phyloP scores from a whole-genome alignment of 2,797 vertebrate species.

The Microcaecilia unicolor region DNA sequence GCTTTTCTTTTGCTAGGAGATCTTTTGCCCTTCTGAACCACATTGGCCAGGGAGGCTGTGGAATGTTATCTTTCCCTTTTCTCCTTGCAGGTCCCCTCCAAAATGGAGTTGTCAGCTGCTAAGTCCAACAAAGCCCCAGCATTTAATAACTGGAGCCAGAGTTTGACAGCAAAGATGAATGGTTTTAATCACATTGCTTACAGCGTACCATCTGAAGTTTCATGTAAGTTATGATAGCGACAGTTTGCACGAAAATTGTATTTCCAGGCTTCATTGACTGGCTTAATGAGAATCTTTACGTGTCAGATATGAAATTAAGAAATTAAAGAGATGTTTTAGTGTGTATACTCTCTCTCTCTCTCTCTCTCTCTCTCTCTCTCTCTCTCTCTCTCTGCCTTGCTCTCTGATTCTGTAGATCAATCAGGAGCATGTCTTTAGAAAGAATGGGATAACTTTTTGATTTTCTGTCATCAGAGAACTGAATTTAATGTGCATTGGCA shows the following conservation, averaged over 20 bases:
- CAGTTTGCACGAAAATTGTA: slow-evolving; percentile 73
- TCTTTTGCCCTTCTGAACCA: background rate
- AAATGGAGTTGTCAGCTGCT: slow-evolving; percentile 9
- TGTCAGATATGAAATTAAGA: slow-evolving; percentile 73
- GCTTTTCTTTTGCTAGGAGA: no score
- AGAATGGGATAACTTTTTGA: slow-evolving; percentile 50
- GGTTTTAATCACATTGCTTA: slow-evolving; percentile 66
- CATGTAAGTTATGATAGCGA: slow-evolving; percentile 66
- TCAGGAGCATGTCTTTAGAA: slow-evolving; percentile 41
- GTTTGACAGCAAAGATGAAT: slow-evolving; percentile 62
- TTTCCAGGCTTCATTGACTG: slow-evolving; percentile 71
- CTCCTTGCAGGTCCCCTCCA: slow-evolving; percentile 1
- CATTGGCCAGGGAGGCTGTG: background rate
- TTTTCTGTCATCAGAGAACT: slow-evolving; percentile 44
- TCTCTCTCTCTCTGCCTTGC: slow-evolving; percentile 30
- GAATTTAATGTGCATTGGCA: slow-evolving; percentile 44
- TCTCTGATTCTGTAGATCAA: slow-evolving; percentile 41
- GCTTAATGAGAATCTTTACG: slow-evolving; percentile 73
- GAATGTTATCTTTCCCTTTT: background rate
- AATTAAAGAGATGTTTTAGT: slow-evolving; percentile 56
- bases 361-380: no score
- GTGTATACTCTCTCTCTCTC: slow-evolving; percentile 45
- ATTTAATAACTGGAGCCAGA: slow-evolving; percentile 38
- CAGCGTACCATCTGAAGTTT: slow-evolving; percentile 57
- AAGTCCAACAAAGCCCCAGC: slow-evolving; percentile 6